A percentile compares a stretch with the other conserved stretches of the same genome.
Evolutionary conservation across 2,797 vertebrate genomes (phyloP).

Genomic region (Eptatretus atami): DNA sequence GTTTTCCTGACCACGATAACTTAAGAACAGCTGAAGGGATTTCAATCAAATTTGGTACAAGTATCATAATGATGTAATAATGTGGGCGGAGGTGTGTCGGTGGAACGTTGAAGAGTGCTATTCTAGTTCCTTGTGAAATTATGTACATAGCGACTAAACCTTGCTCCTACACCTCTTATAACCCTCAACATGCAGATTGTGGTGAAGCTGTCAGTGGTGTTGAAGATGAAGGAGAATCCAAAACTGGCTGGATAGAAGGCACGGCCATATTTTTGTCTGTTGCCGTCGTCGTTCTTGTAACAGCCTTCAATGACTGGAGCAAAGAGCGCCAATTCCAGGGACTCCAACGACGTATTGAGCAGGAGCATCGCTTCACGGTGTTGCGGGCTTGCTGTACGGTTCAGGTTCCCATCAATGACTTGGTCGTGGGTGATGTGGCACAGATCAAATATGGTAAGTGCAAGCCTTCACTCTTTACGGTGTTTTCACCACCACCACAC

Average conservation of each 20-base stretch:
- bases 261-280: constrained; percentile 59
- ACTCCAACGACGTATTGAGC: constrained; percentile 58
- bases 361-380: constrained; percentile 45
- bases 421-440: constrained; percentile 57
- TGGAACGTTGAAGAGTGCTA: too few relatives aligned
- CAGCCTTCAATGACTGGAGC: constrained; percentile 78
- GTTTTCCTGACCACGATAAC: too few relatives aligned
- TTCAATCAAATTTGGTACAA: too few relatives aligned
- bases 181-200: constrained; percentile 19
- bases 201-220: constrained; percentile 19
- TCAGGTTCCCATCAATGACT: constrained; percentile 50
- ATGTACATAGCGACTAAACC: too few relatives aligned
- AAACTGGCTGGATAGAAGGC: constrained; percentile 63
- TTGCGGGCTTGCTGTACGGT: constrained; percentile 43
- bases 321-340: constrained; percentile 79
- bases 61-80: too few relatives aligned
- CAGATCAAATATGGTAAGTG: constrained; percentile 36
- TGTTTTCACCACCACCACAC: too few relatives aligned
- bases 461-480: too few relatives aligned
- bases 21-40: too few relatives aligned
- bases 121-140: too few relatives aligned
- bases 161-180: too few relatives aligned
- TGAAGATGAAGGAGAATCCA: constrained; percentile 40
- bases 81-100: too few relatives aligned
- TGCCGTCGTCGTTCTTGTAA: constrained; percentile 58